Percentiles rank a stretch among this genome's conserved stretches.
Conservation (phyloP, 2,113 vertebrate species). For the Dromaius novaehollandiae region DNA sequence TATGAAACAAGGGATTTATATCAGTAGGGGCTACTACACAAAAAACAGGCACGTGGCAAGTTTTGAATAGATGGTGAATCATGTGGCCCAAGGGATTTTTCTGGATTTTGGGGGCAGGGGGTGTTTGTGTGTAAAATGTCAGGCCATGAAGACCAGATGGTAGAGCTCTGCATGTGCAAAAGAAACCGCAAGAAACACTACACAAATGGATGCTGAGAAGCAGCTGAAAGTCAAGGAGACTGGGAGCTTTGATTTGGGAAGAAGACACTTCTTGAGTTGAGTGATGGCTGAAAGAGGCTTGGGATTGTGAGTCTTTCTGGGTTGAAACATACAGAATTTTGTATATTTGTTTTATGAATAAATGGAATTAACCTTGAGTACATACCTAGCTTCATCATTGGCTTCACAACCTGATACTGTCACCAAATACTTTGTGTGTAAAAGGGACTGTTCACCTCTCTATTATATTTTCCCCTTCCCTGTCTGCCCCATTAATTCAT, state of each 20-base stretch:
- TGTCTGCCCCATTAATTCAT: not conserved
- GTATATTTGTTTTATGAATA: not conserved
- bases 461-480: not conserved
- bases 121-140: constrained; percentile 21
- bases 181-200: not conserved
- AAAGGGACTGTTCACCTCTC: too few relatives aligned
- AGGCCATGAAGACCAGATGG: constrained; percentile 53
- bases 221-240: constrained; percentile 30
- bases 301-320: not conserved
- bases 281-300: not conserved
- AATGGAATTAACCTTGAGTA: not conserved
- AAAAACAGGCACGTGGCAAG: constrained; percentile 41
- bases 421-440: not conserved
- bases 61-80: constrained; percentile 63
- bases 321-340: not conserved
- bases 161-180: constrained; percentile 36
- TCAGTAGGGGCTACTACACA: constrained; percentile 23
- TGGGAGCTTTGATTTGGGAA: not conserved
- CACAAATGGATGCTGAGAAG: constrained; percentile 12
- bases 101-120: not conserved
- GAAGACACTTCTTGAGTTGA: not conserved
- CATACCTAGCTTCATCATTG: not conserved
- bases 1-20: constrained; percentile 52
- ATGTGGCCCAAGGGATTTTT: constrained; percentile 62
- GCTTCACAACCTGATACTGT: not conserved